Base-by-base conservation (phyloP, 2,113 vertebrate species). In the Callipepla californica region DNA sequence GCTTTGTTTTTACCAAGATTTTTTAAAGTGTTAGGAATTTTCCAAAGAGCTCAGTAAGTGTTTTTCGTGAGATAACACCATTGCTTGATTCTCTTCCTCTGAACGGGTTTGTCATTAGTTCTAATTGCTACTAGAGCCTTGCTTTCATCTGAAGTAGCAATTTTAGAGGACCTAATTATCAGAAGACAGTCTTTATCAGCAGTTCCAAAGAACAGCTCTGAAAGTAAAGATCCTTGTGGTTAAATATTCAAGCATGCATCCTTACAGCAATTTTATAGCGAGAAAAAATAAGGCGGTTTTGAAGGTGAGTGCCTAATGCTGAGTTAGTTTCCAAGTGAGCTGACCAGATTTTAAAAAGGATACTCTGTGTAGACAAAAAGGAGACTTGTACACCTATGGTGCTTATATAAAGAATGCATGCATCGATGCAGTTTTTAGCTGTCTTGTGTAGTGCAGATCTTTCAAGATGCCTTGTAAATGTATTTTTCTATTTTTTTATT, bases 401-500 rank as follows among this genome's bases (percentile, higher is more conserved):
- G 38, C 36, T 89, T 47, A 62, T 36, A 36, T 36, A 66, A 86
- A 51, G 34, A 58, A 65, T 72, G 74, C 78, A 80, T 90, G 77
- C 32, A 63, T 87, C 40, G 17, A 1, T 65, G 80, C 83, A 91
- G 25, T 51, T 65, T 74, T 93, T 78, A 62, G 69, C 50, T 79
- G 34, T 94, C 61, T 73, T 32, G 5, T 58, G 44, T 44, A 30
- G 7, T 63, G 15, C 79, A 44, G 11, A 30, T 13, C 69, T 70
- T 91, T 95, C 74, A 53, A 80, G 53, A 68, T 26, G 40, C 40
- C 58, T 90, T 77, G 85, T 58, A 70, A 83, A 66, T 40, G 14
- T 8, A 17, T 53, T 92, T 88, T 92, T 88, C 92, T 84, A 19
- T 65, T n/a, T 78, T 93, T 32, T 79, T 96, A 79, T 98, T 98